Evolutionary conservation across 1,140 invertebrate species (phyloP).

Genomic region (Bombus superbus): DNA sequence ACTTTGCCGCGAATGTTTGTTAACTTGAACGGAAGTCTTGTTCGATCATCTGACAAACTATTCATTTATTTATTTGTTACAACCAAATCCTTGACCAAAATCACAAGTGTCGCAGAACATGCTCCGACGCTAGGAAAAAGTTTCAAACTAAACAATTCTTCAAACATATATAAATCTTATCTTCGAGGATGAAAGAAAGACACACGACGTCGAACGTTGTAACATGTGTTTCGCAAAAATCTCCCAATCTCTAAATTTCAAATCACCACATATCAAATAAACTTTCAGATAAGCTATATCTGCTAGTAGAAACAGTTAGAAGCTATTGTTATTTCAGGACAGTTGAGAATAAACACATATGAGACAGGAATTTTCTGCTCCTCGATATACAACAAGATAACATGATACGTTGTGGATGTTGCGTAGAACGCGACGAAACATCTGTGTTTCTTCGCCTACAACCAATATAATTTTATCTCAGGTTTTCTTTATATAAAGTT

Average conservation of each 20-base stretch:
- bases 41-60: slow-evolving; percentile 34
- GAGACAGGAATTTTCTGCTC: slow-evolving; percentile 14
- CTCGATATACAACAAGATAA: background rate
- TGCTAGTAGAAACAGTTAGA: slow-evolving; percentile 7
- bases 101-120: background rate
- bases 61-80: slow-evolving; percentile 10
- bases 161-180: background rate
- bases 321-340: slow-evolving; percentile 54
- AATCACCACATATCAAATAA: slow-evolving; percentile 42
- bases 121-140: background rate
- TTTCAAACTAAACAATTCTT: background rate
- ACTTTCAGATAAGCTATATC: slow-evolving; percentile 32
- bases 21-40: slow-evolving; percentile 50
- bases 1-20: slow-evolving; percentile 53
- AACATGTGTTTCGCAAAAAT: slow-evolving; percentile 26
- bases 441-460: background rate
- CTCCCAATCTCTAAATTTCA: slow-evolving; percentile 4
- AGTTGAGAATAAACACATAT: slow-evolving; percentile 25
- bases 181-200: background rate
- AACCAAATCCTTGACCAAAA: background rate
- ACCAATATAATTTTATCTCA: background rate
- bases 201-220: background rate
- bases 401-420: too few relatives aligned
- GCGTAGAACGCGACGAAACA: slow-evolving; percentile 13
- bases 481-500: background rate